Percentiles rank a stretch among this genome's conserved stretches.
Conservation (phyloP, 2,797 vertebrate species). For the Alcedo atthis region DNA sequence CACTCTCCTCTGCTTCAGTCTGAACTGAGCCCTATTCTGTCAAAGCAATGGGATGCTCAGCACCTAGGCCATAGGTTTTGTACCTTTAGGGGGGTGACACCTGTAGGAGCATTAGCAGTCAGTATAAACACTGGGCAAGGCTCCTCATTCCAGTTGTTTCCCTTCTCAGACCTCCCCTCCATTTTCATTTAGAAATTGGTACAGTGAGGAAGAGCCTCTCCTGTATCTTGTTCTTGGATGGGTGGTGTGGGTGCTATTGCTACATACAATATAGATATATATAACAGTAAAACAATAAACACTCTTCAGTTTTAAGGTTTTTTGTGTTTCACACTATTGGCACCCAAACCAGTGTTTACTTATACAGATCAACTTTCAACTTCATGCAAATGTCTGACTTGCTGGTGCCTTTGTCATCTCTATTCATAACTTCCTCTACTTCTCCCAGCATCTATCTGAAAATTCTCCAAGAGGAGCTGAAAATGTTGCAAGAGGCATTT, state of each 20-base stretch:
- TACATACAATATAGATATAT: background rate
- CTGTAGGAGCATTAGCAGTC: background rate
- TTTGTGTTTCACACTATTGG: background rate
- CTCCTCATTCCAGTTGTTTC: background rate
- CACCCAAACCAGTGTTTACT: background rate
- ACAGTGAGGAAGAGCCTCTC: background rate
- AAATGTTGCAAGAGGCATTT: background rate
- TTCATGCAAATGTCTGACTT: background rate
- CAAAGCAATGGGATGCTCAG: background rate
- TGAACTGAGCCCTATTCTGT: background rate
- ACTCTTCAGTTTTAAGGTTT: background rate
- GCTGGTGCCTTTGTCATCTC: background rate
- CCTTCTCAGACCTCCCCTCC: background rate
- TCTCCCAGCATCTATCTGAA: background rate
- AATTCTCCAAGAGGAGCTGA: background rate
- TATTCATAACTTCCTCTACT: background rate
- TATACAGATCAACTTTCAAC: background rate
- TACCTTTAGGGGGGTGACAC: background rate
- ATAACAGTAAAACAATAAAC: background rate
- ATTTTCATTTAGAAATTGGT: background rate
- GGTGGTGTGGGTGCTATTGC: background rate
- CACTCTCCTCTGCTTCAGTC: background rate
- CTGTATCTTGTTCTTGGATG: background rate
- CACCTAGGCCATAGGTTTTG: background rate
- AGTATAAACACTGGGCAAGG: background rate